phyloP scores from a whole-genome alignment of 1,140 invertebrate genomes.

The Oryzaephilus surinamensis region DNA sequence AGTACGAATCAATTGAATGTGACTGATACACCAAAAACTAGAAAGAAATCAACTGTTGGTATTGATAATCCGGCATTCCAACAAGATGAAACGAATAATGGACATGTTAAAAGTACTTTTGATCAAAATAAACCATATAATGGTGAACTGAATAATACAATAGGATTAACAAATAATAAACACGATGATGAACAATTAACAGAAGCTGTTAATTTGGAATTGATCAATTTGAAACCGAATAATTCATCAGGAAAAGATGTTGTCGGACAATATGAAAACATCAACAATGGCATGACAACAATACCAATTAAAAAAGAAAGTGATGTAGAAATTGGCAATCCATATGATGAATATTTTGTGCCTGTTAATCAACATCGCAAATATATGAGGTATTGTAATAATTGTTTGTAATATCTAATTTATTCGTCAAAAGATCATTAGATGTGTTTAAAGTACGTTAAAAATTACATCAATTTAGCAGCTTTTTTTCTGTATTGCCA shows the following conservation, averaged over 20 bases:
- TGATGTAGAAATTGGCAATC: conserved; percentile 59
- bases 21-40: conserved; percentile 11
- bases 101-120: conserved; percentile 19
- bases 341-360: conserved; percentile 74
- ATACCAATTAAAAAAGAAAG: conserved; percentile 54
- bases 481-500: too few relatives aligned
- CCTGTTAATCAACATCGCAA: conserved; percentile 74
- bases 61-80: conserved; percentile 28
- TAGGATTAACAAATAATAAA: conserved; percentile 11
- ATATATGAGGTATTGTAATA: conserved; percentile 59
- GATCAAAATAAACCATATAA: conserved; percentile 31
- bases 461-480: too few relatives aligned
- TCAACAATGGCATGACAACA: conserved; percentile 30
- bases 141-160: conserved; percentile 24
- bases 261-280: conserved; percentile 30
- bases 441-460: too few relatives aligned
- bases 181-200: conserved; percentile 24
- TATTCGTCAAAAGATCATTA: too few relatives aligned
- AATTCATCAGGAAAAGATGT: conserved; percentile 38
- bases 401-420: not conserved
- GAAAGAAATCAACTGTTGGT: conserved; percentile 15
- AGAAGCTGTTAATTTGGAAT: conserved; percentile 69
- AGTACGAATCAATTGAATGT: conserved; percentile 27
- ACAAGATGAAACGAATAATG: conserved; percentile 10
- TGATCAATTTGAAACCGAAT: conserved; percentile 64